Conservation (phyloP, 1,140 invertebrate species). For the Zaprionus africanus region DNA sequence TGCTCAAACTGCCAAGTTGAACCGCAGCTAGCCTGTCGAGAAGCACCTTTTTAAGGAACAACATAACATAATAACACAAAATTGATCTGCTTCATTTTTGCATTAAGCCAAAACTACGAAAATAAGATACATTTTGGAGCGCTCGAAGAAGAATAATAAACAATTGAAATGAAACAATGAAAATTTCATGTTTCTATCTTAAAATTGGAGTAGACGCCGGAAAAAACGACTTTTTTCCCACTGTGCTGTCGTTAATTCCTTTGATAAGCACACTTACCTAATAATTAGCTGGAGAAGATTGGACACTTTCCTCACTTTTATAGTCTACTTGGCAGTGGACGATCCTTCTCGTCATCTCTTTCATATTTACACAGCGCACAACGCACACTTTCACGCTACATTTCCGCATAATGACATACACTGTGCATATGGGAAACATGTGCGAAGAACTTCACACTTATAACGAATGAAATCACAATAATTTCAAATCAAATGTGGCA, state of each 20-base stretch:
- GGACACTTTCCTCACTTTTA: not conserved
- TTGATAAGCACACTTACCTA: not conserved
- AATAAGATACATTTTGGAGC: too few relatives aligned
- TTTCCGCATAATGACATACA: not conserved
- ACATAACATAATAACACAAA: too few relatives aligned
- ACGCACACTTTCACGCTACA: not conserved
- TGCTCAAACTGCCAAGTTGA: too few relatives aligned
- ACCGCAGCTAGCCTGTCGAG: too few relatives aligned
- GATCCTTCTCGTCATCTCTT: not conserved
- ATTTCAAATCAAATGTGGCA: conserved; percentile 45
- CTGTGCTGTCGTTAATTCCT: not conserved
- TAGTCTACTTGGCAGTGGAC: not conserved
- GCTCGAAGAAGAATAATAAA: too few relatives aligned
- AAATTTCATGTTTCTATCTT: too few relatives aligned
- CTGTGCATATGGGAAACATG: not conserved
- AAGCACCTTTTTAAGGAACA: too few relatives aligned
- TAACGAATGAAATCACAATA: conserved; percentile 42
- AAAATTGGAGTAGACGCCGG: too few relatives aligned
- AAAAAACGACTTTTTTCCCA: too few relatives aligned
- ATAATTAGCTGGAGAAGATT: not conserved
- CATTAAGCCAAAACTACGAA: too few relatives aligned
- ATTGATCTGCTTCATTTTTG: too few relatives aligned
- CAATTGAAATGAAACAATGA: too few relatives aligned
- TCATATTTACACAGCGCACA: not conserved
- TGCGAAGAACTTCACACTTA: conserved; percentile 15